These are phyloP conservation scores for Isichthys henryi DNA, from an alignment of 2,113 vertebrate species.

Conservation along the genomic window DNA sequence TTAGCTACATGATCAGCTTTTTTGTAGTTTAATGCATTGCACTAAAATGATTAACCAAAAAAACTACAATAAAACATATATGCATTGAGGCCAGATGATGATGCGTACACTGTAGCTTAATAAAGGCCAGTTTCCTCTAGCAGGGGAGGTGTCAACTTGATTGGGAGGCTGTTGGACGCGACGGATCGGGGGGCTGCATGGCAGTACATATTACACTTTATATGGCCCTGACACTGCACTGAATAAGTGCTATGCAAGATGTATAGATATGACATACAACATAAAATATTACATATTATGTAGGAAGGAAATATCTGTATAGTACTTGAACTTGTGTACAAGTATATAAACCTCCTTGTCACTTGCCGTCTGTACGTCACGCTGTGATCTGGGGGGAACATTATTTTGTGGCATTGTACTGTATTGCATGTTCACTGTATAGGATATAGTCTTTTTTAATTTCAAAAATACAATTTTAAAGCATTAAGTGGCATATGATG, in stretches of 20 bases:
- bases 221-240: not conserved
- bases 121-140: not conserved
- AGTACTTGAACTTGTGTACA: not conserved
- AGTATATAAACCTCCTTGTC: not conserved
- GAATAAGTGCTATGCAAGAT: not conserved
- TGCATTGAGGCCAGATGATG: not conserved
- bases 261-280: not conserved
- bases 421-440: not conserved
- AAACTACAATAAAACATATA: not conserved
- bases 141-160: not conserved
- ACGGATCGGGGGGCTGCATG: not conserved
- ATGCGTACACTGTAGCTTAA: not conserved
- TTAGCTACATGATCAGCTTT: not conserved
- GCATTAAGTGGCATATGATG: not conserved
- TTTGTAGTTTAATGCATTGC: not conserved
- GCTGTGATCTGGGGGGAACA: not conserved
- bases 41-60: not conserved
- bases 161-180: not conserved
- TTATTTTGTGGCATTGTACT: not conserved
- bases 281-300: not conserved
- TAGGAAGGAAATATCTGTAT: not conserved
- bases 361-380: not conserved
- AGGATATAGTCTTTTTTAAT: not conserved
- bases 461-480: not conserved
- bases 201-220: not conserved